These are phyloP conservation scores for Aleiodes leptofemur DNA, from an alignment of 2,888 invertebrate genomes.

Conservation along the genomic window DNA sequence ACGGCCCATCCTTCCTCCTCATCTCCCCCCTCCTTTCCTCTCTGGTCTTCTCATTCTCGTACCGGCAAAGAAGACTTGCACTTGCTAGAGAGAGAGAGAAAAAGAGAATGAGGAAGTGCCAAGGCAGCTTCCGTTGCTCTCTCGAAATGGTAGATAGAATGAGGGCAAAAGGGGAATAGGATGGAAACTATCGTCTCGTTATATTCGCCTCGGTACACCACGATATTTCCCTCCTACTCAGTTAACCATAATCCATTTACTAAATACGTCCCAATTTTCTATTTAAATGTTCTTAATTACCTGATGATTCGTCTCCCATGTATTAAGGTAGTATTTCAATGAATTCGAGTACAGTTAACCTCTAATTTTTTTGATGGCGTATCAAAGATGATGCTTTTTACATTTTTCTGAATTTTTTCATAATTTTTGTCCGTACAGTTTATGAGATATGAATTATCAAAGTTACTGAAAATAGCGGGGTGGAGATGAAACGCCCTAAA, in stretches of 20 bases:
- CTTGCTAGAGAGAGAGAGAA: not conserved
- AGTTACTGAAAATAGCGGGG: no score
- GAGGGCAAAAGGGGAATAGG: constrained; percentile 3
- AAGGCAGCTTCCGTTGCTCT: constrained; percentile 55
- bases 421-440: no score
- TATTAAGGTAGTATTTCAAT: not conserved
- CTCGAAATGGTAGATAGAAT: constrained; percentile 32
- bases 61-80: not conserved
- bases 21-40: not conserved
- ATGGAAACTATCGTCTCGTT: constrained; percentile 47
- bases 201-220: constrained; percentile 40
- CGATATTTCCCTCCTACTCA: constrained; percentile 25
- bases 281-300: not conserved
- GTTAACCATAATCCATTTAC: constrained; percentile 37
- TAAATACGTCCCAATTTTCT: constrained; percentile 35
- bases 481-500: no score
- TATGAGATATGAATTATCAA: no score
- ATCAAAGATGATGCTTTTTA: no score
- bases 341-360: no score
- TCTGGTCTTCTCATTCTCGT: not conserved
- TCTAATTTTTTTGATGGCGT: no score
- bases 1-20: constrained; percentile 26
- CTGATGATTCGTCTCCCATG: not conserved
- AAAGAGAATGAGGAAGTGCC: constrained; percentile 49
- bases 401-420: no score